phyloP scores from a whole-genome alignment of 2,888 invertebrate genomes.

The Belgica antarctica region DNA sequence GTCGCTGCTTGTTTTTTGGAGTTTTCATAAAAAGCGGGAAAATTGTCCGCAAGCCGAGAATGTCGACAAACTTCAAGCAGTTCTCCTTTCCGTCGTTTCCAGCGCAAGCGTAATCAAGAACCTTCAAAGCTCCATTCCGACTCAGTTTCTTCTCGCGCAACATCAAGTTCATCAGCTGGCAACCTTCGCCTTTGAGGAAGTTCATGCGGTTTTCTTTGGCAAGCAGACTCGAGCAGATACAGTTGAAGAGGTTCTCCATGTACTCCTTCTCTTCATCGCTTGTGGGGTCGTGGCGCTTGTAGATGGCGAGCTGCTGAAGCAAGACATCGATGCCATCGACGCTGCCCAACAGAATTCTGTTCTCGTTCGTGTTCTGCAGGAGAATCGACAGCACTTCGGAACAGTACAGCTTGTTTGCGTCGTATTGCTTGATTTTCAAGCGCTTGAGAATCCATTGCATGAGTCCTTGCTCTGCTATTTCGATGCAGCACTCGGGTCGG shows the following conservation, averaged over 20 bases:
- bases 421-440: constrained; percentile 83
- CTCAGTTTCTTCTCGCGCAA: constrained; percentile 95
- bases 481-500: constrained; percentile 75
- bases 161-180: constrained; percentile 99
- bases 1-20: constrained; percentile 75
- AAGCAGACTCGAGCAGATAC: constrained; percentile 91
- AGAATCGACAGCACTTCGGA: constrained; percentile 95
- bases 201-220: constrained; percentile 81
- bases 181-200: constrained; percentile 93
- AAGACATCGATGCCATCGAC: constrained; percentile 94
- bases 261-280: constrained; percentile 93
- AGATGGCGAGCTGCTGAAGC: constrained; percentile 89
- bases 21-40: constrained; percentile 99
- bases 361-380: constrained; percentile 83
- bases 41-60: constrained; percentile 90
- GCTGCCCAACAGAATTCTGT: constrained; percentile 79
- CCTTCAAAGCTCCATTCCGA: constrained; percentile 92
- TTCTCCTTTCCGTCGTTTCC: constrained; percentile 92
- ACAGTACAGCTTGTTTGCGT: constrained; percentile 91
- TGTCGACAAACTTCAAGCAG: constrained; percentile 97
- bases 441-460: constrained; percentile 89
- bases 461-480: constrained; percentile 87
- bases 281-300: constrained; percentile 90
- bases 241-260: constrained; percentile 98
- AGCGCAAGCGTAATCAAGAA: constrained; percentile 95